Evolutionary conservation across 2,797 vertebrate genomes (phyloP), one percentile per base, ranked within the genome.

Genomic region (Loriculus beryllinus): DNA sequence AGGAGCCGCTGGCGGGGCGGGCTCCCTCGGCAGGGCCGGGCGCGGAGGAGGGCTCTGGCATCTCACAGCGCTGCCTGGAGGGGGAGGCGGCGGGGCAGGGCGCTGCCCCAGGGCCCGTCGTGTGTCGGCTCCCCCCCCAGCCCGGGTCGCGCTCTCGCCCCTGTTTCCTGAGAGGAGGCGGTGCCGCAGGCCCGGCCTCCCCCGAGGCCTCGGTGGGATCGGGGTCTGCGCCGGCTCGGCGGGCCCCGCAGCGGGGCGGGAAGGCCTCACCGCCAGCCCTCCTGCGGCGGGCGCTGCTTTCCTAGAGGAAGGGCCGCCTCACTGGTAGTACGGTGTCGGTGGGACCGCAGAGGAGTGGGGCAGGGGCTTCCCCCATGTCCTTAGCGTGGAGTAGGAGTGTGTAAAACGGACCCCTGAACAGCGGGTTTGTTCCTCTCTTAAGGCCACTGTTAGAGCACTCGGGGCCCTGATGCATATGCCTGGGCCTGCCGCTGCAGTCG

Each of bases 21-120:
- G 78, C 62, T 83, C 77, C 70, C 74, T 39, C 64, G 43, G 72
- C 80, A 43, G 77, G 92, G 88, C 91, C 33, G 68, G 69, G 86
- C 56, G 48, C 69, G 81, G 69, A 62, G 92, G 88, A 83, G 92
- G 92, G 94, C 56, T 95, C 85, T 82, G 95, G 85, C 88, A 45
- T 93, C 94, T 71, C 70, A 48, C 88, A 87, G 92, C 91, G 87
- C 93, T 84, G 95, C 91, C 94, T 92, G 68, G 68, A 87, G 88
- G 45, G 76, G 80, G 76, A 79, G 88, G 80, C 11, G 82, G 74
- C 64, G 48, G 86, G 42, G 86, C 48, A 69, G 26, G 60, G 68
- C 40, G 59, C 64, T 79, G 51, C 54, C 52, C 40, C 49, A 7
- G 80, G 52, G 60, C 22, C 8, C 31, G 3, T 39, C 15, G 23